These are phyloP conservation scores for Hetaerina americana DNA, from an alignment of 1,140 invertebrate species.

Conservation along the genomic window DNA sequence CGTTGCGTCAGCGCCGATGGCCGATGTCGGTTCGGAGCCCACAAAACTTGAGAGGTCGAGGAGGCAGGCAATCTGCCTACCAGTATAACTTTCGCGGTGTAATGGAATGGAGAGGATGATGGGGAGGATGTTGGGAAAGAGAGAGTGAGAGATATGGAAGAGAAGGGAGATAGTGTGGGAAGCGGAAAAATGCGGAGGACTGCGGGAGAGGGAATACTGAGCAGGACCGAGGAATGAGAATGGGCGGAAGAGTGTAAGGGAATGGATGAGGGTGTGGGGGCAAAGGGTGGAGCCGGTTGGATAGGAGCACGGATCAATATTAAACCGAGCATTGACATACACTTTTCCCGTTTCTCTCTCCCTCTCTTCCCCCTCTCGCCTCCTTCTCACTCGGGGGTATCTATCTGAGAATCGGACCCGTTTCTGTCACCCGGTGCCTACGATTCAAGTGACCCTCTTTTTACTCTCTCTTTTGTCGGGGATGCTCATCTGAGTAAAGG, in stretches of 20 bases:
- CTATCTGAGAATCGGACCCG: background rate
- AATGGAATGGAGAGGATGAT: no score
- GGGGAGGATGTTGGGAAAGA: background rate
- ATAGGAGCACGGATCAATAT: background rate
- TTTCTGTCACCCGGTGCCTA: background rate
- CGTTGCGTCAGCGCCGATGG: no score
- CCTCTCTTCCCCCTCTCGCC: background rate
- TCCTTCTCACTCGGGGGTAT: background rate
- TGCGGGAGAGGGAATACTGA: no score
- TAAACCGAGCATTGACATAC: background rate
- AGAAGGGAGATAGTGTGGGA: background rate
- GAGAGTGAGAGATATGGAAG: background rate
- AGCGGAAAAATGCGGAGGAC: background rate
- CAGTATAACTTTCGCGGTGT: no score
- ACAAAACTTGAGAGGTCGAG: no score
- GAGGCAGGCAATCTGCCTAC: no score
- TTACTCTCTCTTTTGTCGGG: no score
- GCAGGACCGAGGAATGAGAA: no score
- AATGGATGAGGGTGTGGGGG: background rate
- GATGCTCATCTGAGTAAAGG: no score
- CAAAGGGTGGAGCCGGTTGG: background rate
- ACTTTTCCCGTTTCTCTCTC: background rate
- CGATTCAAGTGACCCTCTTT: no score
- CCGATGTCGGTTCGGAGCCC: no score
- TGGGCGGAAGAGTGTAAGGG: background rate